phyloP scores from a whole-genome alignment of 2,797 vertebrate species.

The Schizopygopsis malacanthus region DNA sequence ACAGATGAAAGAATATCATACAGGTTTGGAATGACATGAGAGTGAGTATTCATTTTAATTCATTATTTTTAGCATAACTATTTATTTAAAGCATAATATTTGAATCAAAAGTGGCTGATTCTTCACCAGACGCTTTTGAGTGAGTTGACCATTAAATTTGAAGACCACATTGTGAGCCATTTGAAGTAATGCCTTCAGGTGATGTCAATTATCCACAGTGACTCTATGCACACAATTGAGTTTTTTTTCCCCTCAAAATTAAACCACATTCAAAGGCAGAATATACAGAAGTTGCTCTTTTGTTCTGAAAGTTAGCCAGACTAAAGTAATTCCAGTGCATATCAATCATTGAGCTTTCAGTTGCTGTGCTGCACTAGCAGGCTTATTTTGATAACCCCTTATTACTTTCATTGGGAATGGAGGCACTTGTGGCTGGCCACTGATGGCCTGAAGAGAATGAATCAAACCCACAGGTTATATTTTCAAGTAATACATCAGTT shows the following conservation, averaged over 20 bases:
- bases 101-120: neutral
- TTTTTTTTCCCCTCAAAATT: constrained; percentile 37
- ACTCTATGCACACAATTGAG: constrained; percentile 37
- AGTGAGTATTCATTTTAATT: neutral
- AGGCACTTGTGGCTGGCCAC: constrained; percentile 32
- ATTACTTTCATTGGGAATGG: constrained; percentile 64
- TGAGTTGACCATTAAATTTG: neutral
- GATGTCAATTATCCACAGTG: constrained; percentile 54
- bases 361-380: constrained; percentile 49
- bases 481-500: constrained; percentile 67
- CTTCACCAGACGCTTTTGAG: constrained; percentile 1
- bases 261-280: constrained; percentile 58
- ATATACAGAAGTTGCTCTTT: constrained; percentile 48
- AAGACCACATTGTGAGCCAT: constrained; percentile 40
- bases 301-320: constrained; percentile 55
- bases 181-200: constrained; percentile 62
- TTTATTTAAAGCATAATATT: neutral
- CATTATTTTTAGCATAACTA: neutral
- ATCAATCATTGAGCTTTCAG: constrained; percentile 74
- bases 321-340: constrained; percentile 68
- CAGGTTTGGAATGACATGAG: neutral
- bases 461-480: constrained; percentile 59
- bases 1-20: neutral
- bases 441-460: constrained; percentile 46
- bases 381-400: constrained; percentile 64